Conservation (phyloP, 2,888 invertebrate species). For the Candidula unifasciata region DNA sequence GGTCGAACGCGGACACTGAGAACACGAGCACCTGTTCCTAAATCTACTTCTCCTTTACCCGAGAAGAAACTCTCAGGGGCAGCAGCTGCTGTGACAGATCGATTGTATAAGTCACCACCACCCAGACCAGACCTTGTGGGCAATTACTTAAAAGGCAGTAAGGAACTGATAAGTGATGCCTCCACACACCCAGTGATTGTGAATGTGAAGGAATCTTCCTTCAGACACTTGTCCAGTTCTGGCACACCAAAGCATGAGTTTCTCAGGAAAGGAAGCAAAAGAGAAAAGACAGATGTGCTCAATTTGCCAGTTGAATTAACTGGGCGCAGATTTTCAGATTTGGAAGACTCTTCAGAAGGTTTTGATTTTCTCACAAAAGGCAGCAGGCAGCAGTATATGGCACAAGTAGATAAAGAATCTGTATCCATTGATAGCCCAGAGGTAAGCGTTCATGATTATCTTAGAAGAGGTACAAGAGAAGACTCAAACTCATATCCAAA, state of each 20-base stretch:
- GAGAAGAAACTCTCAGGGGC: constrained; percentile 45
- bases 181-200: constrained; percentile 21
- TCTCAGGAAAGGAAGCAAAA: constrained; percentile 44
- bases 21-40: constrained; percentile 21
- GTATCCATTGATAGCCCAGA: background rate
- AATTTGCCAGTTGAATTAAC: background rate
- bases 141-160: constrained; percentile 47
- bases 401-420: constrained; percentile 17
- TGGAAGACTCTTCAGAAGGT: background rate
- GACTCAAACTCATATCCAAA: background rate
- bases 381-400: constrained; percentile 14
- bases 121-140: constrained; percentile 56
- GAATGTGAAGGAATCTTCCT: constrained; percentile 33
- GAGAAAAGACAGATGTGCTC: constrained; percentile 23
- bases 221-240: constrained; percentile 22
- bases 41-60: constrained; percentile 25
- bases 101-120: constrained; percentile 63
- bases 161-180: constrained; percentile 40
- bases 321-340: constrained; percentile 2
- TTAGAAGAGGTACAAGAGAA: constrained; percentile 14
- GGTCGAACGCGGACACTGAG: constrained; percentile 49
- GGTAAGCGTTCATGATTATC: constrained; percentile 30
- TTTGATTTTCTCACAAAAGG: constrained; percentile 42
- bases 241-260: constrained; percentile 39
- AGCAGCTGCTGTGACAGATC: constrained; percentile 61